Evolutionary conservation across 2,113 vertebrate genomes (phyloP).

Genomic region (Microtus montanus): DNA sequence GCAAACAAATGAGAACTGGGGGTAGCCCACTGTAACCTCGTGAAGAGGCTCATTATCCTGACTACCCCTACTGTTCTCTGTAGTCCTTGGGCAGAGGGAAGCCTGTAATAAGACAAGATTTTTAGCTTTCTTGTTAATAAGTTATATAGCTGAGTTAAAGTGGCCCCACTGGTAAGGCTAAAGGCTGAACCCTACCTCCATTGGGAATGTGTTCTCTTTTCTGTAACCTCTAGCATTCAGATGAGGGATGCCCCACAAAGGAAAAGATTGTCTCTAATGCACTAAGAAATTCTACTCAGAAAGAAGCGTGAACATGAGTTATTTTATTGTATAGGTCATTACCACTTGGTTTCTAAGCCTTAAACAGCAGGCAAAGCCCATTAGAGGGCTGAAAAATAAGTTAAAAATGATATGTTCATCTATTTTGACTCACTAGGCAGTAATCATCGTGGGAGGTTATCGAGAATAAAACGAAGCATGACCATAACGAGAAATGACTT

Average conservation of each 20-base stretch:
- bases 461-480: slow-evolving; percentile 49
- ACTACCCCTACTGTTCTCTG: neutral
- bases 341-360: slow-evolving; percentile 48
- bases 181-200: neutral
- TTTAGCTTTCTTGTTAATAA: neutral
- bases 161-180: neutral
- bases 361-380: neutral
- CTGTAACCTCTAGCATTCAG: neutral
- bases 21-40: neutral
- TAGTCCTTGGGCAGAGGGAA: slow-evolving; percentile 10
- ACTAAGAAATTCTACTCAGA: slow-evolving; percentile 30
- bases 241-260: neutral
- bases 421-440: slow-evolving; percentile 61
- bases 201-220: neutral
- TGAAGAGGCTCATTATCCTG: neutral
- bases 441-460: slow-evolving; percentile 49
- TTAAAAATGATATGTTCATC: slow-evolving; percentile 10
- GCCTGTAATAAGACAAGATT: neutral
- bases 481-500: slow-evolving; percentile 50
- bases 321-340: slow-evolving; percentile 50
- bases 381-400: slow-evolving; percentile 36
- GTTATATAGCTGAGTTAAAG: neutral
- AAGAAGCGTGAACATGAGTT: slow-evolving; percentile 27
- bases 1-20: neutral
- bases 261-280: slow-evolving; percentile 38